phyloP scores from a whole-genome alignment of 2,113 vertebrate species.

The Myodes glareolus region DNA sequence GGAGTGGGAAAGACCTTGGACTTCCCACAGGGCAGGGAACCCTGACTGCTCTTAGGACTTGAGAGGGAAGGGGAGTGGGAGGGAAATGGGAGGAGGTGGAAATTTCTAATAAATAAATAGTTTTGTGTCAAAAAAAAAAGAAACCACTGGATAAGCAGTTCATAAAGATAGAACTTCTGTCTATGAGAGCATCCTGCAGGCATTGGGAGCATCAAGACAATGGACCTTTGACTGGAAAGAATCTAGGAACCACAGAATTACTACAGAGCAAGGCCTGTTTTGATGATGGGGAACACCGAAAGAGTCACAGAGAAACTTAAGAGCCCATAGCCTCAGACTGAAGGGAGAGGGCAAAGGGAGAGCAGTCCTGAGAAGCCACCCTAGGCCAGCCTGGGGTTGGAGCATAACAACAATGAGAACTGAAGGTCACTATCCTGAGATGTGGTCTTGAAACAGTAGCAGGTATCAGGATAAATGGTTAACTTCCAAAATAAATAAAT shows the following conservation, averaged over 20 bases:
- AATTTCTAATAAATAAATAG: no score
- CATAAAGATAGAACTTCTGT: background rate
- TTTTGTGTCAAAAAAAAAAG: background rate
- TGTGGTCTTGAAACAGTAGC: background rate
- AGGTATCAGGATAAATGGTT: background rate
- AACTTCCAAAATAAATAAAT: no score
- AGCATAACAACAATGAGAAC: background rate
- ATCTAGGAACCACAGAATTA: background rate
- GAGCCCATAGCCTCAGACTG: background rate
- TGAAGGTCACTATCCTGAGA: background rate
- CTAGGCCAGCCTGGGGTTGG: background rate
- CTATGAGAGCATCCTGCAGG: background rate
- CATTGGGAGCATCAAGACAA: background rate
- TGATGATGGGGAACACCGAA: background rate
- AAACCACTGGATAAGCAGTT: no score
- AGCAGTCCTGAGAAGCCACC: background rate
- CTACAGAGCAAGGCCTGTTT: background rate
- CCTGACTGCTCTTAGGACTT: no score
- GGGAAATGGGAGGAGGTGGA: no score
- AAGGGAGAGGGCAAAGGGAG: background rate
- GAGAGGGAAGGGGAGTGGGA: no score
- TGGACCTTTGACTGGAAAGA: background rate
- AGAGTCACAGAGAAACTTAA: no score
- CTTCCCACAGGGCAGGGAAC: no score
- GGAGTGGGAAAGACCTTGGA: no score